Base-by-base conservation (phyloP, 2,888 invertebrate species). In the Protonemura montana region DNA sequence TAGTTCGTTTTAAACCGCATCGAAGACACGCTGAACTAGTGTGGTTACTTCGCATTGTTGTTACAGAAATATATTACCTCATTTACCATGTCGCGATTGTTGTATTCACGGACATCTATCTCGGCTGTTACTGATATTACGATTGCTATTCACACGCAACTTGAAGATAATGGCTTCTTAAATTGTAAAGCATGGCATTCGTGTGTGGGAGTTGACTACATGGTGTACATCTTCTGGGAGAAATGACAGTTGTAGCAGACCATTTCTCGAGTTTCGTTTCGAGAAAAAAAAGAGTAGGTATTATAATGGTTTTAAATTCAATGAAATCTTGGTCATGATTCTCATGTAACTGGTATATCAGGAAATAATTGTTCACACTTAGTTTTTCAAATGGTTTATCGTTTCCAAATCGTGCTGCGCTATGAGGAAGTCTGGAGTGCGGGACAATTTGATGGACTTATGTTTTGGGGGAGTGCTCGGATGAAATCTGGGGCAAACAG, bases 301-400 rank as follows among this genome's bases (percentile, higher is more conserved):
- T 1, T 21, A 59, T 59, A 59, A 59, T 21, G 59, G 16, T 59
- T 59, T 21, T 59, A 59, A 59, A 59, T 59, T 59, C 16, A 59
- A 59, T 59, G 59, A 21, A 59, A 59, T 59, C 59, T 59, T 21
- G 21, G 59, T 59, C 59, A 59, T 59, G 59, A 59, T 59, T 59
- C 59, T 21, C 59, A 59, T 10, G 59, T 59, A 59, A 21, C 21
- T 21, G 1, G 7, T 2, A 13, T 16, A 59, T 21, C 59, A 59
- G 59, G 59, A 59, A 59, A 59, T 59, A 59, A 59, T 59, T 59
- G 59, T 59, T 59, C 59, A 59, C 59, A 59, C 59, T 59, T 59
- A 59, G 2, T 59, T 59, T 59, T 59, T 59, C 59, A 2, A 16
- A 21, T 21, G 59, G 1, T 13, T 10, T 59, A 7, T 3, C 7